Evolutionary conservation across 2,113 vertebrate genomes (phyloP).

Genomic region (Larimichthys crocea): DNA sequence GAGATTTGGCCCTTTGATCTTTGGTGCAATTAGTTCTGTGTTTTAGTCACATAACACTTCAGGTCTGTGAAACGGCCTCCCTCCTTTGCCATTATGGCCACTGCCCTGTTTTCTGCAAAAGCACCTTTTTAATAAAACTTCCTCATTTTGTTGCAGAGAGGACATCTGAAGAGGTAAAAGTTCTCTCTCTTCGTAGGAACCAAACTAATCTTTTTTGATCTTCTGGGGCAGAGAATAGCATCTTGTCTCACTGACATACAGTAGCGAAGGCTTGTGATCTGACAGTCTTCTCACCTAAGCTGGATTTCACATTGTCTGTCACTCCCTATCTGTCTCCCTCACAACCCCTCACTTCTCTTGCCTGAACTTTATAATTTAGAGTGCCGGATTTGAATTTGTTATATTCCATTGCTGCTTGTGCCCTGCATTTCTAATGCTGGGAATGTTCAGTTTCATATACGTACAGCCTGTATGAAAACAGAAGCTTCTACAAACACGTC

Average conservation of each 20-base stretch:
- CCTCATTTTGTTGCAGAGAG: slow-evolving; percentile 57
- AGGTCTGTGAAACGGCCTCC: slow-evolving; percentile 10
- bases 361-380: slow-evolving; percentile 32
- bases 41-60: slow-evolving; percentile 40
- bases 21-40: slow-evolving; percentile 52
- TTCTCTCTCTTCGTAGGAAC: slow-evolving; percentile 18
- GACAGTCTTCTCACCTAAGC: slow-evolving; percentile 51
- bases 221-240: slow-evolving; percentile 37
- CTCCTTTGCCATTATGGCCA: slow-evolving; percentile 21
- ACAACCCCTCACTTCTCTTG: slow-evolving; percentile 5
- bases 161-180: slow-evolving; percentile 19
- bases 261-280: slow-evolving; percentile 48
- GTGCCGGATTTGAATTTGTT: slow-evolving; percentile 15
- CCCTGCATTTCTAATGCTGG: neutral
- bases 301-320: slow-evolving; percentile 56
- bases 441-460: slow-evolving; percentile 3
- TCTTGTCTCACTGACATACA: slow-evolving; percentile 50
- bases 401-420: neutral
- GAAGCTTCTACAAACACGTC: slow-evolving; percentile 26
- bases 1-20: slow-evolving; percentile 37
- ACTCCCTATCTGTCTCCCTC: slow-evolving; percentile 35
- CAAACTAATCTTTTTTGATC: slow-evolving; percentile 57
- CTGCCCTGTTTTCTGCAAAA: slow-evolving; percentile 30
- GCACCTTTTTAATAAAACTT: slow-evolving; percentile 24
- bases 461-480: slow-evolving; percentile 1